Evolutionary conservation across 2,888 invertebrate species (phyloP).

Genomic region (Cheilosia urbana): DNA sequence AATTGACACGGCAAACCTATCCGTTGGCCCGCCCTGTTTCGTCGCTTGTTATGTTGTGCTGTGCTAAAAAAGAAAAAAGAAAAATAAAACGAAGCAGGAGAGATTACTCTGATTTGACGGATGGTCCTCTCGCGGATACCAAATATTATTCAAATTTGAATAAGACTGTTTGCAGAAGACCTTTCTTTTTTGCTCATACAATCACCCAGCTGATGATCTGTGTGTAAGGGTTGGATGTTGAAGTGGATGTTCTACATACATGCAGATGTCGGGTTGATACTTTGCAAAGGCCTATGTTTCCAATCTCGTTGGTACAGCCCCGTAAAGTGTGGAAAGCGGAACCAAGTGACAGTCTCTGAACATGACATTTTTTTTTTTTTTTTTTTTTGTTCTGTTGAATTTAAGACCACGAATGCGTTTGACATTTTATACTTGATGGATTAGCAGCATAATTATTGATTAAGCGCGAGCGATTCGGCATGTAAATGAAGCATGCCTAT

Average conservation of each 20-base stretch:
- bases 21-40: constrained; percentile 62
- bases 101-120: constrained; percentile 61
- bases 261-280: constrained; percentile 58
- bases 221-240: constrained; percentile 57
- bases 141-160: constrained; percentile 62
- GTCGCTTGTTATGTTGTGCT: constrained; percentile 32
- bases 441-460: constrained; percentile 82
- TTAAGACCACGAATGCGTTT: constrained; percentile 81
- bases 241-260: constrained; percentile 58
- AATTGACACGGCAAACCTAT: constrained; percentile 71
- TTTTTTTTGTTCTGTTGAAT: neutral
- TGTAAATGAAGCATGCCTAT: constrained; percentile 76
- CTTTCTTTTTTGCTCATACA: constrained; percentile 45
- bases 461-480: constrained; percentile 80
- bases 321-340: constrained; percentile 64
- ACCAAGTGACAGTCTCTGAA: constrained; percentile 54
- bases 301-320: constrained; percentile 14
- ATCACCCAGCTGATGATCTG: constrained; percentile 48
- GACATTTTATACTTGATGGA: constrained; percentile 84
- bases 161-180: constrained; percentile 45
- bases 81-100: neutral
- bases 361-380: constrained; percentile 35
- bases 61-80: constrained; percentile 26
- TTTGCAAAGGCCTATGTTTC: constrained; percentile 18
- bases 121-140: constrained; percentile 56